Conservation (phyloP, 2,888 invertebrate genomes). For the Dasypogon diadema region DNA sequence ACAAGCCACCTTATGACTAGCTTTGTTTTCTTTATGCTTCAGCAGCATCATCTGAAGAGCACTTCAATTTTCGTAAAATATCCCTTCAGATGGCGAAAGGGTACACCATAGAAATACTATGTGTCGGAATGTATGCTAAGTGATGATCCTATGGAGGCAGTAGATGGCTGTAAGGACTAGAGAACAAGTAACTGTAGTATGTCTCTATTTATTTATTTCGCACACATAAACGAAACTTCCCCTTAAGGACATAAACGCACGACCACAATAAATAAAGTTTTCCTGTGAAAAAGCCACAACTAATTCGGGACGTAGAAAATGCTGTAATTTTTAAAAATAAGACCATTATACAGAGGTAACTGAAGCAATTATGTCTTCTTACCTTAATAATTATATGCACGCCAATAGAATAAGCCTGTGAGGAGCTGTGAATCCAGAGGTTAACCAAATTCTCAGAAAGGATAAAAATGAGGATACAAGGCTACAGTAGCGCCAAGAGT, state of each 20-base stretch:
- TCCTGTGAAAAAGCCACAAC: too few species aligned
- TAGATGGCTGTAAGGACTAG: slow-evolving; percentile 16
- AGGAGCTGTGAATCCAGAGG: too few species aligned
- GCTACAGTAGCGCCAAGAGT: background rate
- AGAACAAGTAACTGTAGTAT: background rate
- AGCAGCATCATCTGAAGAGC: background rate
- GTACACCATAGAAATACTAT: background rate
- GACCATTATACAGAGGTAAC: too few species aligned
- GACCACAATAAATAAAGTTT: too few species aligned
- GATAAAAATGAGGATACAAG: background rate
- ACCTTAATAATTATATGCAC: too few species aligned
- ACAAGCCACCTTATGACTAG: slow-evolving; percentile 36
- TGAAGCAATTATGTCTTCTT: too few species aligned
- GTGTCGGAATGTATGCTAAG: slow-evolving; percentile 1
- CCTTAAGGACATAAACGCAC: background rate
- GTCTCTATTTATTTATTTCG: slow-evolving; percentile 42
- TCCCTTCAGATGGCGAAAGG: slow-evolving; percentile 1
- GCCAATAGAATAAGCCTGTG: too few species aligned
- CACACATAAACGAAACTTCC: background rate
- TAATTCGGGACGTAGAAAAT: too few species aligned
- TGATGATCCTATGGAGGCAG: slow-evolving; percentile 5
- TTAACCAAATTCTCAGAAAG: too few species aligned
- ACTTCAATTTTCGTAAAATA: slow-evolving; percentile 16
- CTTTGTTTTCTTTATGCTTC: slow-evolving; percentile 28
- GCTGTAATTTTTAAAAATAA: too few species aligned